A percentile compares a stretch with the other conserved stretches of the same genome.
phyloP scores from a whole-genome alignment of 35 echinoderm and acorn worm species.

The Heliocidaris erythrogramma region DNA sequence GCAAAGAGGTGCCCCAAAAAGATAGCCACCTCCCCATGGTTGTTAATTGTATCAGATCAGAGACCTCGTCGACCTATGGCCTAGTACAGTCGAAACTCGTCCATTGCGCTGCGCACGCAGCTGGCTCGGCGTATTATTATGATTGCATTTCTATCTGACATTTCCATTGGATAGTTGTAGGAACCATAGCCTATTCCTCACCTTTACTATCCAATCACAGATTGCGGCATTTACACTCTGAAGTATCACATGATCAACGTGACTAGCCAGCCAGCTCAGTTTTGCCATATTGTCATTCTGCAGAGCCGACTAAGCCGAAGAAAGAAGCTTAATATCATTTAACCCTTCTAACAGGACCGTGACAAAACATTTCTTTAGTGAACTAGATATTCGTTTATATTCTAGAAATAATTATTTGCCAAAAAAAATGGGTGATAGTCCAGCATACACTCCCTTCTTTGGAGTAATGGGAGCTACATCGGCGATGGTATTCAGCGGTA shows the following conservation, averaged over 20 bases:
- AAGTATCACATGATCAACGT: slow-evolving; percentile 27
- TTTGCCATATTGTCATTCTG: slow-evolving; percentile 25
- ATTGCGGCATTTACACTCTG: background rate
- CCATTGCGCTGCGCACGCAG: background rate
- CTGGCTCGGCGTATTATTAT: background rate
- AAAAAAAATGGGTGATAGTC: slow-evolving; percentile 34
- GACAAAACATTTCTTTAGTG: background rate
- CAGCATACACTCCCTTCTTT: slow-evolving; percentile 87
- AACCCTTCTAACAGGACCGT: background rate
- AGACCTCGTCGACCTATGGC: too few species aligned
- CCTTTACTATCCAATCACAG: background rate
- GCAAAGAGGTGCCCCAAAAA: too few species aligned
- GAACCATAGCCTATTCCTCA: background rate
- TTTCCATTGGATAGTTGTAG: background rate
- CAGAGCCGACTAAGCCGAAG: background rate
- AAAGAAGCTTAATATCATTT: background rate
- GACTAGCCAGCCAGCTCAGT: too few species aligned
- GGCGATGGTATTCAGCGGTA: slow-evolving; percentile 99
- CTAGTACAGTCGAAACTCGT: too few species aligned
- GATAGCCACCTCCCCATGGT: too few species aligned
- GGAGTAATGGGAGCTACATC: slow-evolving; percentile 93
- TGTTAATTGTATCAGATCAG: too few species aligned
- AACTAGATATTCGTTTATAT: background rate
- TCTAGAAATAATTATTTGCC: background rate
- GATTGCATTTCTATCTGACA: background rate